Conservation (phyloP, 2,113 vertebrate genomes). For the Rallus limicola region DNA sequence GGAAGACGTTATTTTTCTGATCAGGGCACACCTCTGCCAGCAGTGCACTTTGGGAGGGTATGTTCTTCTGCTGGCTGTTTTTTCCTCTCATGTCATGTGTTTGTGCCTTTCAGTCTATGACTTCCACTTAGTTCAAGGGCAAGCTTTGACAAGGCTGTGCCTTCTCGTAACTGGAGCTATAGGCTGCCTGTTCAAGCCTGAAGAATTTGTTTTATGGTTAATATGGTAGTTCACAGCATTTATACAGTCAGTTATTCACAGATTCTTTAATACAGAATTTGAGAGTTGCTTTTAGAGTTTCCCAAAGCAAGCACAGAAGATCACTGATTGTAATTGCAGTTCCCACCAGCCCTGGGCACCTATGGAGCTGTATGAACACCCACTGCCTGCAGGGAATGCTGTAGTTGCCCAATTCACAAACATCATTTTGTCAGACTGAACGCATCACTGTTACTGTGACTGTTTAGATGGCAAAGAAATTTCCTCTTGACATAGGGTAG, state of each 20-base stretch:
- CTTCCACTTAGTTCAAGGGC: neutral
- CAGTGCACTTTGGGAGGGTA: rapidly evolving
- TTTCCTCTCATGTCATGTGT: neutral
- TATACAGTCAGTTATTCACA: neutral
- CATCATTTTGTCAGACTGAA: neutral
- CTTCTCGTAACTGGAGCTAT: neutral
- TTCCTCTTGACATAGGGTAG: neutral
- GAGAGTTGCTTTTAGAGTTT: neutral
- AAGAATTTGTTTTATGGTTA: neutral
- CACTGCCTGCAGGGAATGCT: neutral
- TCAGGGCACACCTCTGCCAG: neutral
- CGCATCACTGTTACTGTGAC: neutral
- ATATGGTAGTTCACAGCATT: neutral
- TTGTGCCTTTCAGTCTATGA: neutral
- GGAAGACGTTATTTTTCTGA: neutral
- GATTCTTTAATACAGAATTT: neutral
- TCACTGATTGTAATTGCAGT: neutral
- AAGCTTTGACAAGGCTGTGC: neutral
- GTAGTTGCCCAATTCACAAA: neutral
- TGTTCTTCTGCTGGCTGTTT: rapidly evolving
- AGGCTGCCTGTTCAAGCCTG: neutral
- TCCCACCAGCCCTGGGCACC: neutral
- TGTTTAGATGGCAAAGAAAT: neutral
- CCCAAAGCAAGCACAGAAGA: neutral
- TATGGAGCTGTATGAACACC: rapidly evolving